Evolutionary conservation across 2,113 vertebrate species (phyloP).

Genomic region (Nicator chloris): DNA sequence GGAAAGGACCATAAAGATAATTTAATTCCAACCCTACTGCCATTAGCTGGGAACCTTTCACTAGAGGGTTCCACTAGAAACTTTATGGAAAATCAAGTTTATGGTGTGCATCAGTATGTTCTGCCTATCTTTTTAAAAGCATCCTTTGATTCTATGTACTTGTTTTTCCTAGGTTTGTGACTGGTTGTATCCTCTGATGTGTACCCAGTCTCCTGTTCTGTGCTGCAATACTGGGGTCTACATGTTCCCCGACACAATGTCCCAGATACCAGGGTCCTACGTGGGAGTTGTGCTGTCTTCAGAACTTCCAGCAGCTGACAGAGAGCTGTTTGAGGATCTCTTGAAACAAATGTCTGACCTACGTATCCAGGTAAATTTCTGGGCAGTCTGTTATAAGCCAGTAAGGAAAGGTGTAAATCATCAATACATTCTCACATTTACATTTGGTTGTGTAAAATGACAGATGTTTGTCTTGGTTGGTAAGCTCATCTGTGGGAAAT

Average conservation of each 20-base stretch:
- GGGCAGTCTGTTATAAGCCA: background rate
- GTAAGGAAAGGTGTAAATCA: background rate
- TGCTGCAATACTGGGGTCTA: slow-evolving; percentile 91
- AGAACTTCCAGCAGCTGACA: slow-evolving; percentile 83
- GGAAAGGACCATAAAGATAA: background rate
- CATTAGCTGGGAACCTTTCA: background rate
- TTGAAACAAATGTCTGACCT: slow-evolving; percentile 93
- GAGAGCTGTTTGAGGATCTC: slow-evolving; percentile 87
- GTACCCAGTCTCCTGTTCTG: slow-evolving; percentile 85
- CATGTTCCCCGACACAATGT: slow-evolving; percentile 96
- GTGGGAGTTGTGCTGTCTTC: slow-evolving; percentile 94
- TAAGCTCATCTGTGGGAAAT: background rate
- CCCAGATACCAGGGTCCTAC: slow-evolving; percentile 83
- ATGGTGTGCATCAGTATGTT: background rate
- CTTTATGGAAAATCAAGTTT: background rate
- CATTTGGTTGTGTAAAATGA: background rate
- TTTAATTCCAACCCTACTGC: background rate
- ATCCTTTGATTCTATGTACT: background rate
- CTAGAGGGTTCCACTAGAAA: background rate
- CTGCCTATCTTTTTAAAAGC: background rate
- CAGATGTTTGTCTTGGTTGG: background rate
- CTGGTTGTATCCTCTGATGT: slow-evolving; percentile 94
- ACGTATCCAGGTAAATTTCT: slow-evolving; percentile 84
- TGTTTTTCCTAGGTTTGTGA: slow-evolving; percentile 85
- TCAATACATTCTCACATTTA: background rate